phyloP scores from a whole-genome alignment of 2,113 vertebrate species.

The Micromys minutus region DNA sequence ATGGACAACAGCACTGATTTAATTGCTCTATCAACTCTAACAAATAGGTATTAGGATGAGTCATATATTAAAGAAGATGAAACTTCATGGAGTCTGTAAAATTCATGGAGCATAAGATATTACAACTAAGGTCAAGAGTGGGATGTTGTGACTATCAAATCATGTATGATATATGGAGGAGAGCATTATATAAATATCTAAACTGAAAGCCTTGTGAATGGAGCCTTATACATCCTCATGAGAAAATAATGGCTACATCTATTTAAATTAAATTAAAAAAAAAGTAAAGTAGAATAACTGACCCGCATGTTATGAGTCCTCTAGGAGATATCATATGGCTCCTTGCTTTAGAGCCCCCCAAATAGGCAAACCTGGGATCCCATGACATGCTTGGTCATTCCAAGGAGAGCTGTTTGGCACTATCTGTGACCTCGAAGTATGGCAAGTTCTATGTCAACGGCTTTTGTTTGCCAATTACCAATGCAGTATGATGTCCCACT shows the following conservation, averaged over 20 bases:
- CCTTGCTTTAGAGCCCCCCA: not conserved
- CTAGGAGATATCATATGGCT: not conserved
- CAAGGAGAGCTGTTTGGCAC: not conserved
- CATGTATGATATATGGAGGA: not conserved
- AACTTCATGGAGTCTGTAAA: not conserved
- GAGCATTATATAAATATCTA: not conserved
- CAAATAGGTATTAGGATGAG: not conserved
- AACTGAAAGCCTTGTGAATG: not conserved
- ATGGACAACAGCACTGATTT: constrained; percentile 20
- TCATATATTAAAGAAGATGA: not conserved
- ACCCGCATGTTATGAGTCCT: not conserved
- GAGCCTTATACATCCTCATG: not conserved
- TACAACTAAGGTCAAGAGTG: not conserved
- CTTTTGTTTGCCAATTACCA: not conserved
- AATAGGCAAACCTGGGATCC: not conserved
- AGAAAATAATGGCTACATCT: constrained; percentile 19
- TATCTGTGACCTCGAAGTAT: not conserved
- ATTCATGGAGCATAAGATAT: not conserved
- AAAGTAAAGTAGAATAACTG: constrained; percentile 23
- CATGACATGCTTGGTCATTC: not conserved
- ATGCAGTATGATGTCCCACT: not conserved
- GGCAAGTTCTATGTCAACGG: not conserved
- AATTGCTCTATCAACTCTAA: not conserved
- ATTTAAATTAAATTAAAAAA: not conserved
- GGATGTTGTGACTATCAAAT: not conserved